Percentiles rank a stretch among this genome's conserved stretches.
phyloP scores from a whole-genome alignment of 2,113 vertebrate genomes.

The Triplophysa tibetana region DNA sequence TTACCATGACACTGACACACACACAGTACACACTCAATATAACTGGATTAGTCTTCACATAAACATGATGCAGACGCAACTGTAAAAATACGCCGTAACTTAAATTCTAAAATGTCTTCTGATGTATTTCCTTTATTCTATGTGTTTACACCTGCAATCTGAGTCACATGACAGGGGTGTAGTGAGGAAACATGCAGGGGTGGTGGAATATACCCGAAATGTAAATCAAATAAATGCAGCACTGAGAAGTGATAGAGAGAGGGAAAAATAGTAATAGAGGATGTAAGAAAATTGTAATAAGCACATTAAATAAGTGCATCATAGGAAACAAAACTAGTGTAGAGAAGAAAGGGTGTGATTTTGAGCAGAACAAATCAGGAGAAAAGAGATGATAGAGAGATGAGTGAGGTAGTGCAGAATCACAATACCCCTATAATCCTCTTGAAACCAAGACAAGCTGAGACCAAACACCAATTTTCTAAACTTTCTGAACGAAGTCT shows the following conservation, averaged over 20 bases:
- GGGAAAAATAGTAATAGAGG: slow-evolving; percentile 43
- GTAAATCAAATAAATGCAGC: slow-evolving; percentile 69
- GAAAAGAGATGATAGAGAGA: slow-evolving; percentile 16
- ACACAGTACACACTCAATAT: not conserved
- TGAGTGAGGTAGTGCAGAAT: slow-evolving; percentile 47
- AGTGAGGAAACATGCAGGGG: not conserved
- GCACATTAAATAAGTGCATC: not conserved
- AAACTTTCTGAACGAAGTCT: not conserved
- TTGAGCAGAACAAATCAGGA: slow-evolving; percentile 23
- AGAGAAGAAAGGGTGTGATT: slow-evolving; percentile 58
- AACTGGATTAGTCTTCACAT: not conserved
- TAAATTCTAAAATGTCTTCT: not conserved
- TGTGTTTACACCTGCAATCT: not conserved
- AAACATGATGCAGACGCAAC: not conserved
- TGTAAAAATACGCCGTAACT: not conserved
- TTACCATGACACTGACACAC: slow-evolving; percentile 45
- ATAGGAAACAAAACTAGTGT: slow-evolving; percentile 32
- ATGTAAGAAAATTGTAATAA: not conserved
- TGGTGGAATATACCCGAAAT: slow-evolving; percentile 47
- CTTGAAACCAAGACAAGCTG: not conserved
- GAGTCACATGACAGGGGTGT: slow-evolving; percentile 17
- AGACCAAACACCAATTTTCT: not conserved
- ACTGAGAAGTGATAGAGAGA: slow-evolving; percentile 56
- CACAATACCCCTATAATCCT: not conserved
- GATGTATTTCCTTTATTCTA: not conserved